Base-by-base conservation (phyloP, 2,888 invertebrate genomes). In the Orthosia cruda region DNA sequence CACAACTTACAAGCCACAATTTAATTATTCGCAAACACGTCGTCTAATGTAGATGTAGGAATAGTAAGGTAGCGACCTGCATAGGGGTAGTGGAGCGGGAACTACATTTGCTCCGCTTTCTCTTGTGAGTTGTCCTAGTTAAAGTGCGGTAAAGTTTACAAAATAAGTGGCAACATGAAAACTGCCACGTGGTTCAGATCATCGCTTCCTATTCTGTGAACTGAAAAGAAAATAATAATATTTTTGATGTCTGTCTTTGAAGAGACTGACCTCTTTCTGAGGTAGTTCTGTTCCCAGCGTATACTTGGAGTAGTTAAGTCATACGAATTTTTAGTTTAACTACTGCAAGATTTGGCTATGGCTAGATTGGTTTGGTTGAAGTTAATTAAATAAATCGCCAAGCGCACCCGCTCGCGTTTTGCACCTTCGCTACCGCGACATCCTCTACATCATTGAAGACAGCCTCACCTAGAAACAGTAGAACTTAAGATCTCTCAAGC, bases 11-110 rank as follows among this genome's bases (percentile, higher is more conserved):
- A 81, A 80, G 57, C 83, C 77, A 84, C 87, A 88, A 85, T 87
- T 89, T 89, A 89, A 89, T 89, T 88, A 89, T 89, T 87, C 84
- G 81, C 86, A 83, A 87, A 87, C 88, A 88, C 80, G 73, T 82
- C 71, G 75, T 80, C 85, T 80, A 66, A 70, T 76, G 80, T 79
- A 78, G 73, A 72, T 77, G 66, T 62, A 54, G 74, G 67, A 20
- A 26, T 52, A 57, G 61, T 74, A 18, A 55, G 67, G 81, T 61
- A 57, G 67, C 18, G 45, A 0, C 7, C 20, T 74, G n/a, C 5
- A 16, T 58, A 20, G 3, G 15, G 9, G 15, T 47, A 49, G 49
- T 32, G 12, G 45, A 52, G 71, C 57, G 50, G 18, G 15, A 26
- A 15, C 23, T 32, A n/a, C 0, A 13, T 5, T 26, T 16, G 12